phyloP scores from a whole-genome alignment of 2,797 vertebrate species.

The Rhinella marina region DNA sequence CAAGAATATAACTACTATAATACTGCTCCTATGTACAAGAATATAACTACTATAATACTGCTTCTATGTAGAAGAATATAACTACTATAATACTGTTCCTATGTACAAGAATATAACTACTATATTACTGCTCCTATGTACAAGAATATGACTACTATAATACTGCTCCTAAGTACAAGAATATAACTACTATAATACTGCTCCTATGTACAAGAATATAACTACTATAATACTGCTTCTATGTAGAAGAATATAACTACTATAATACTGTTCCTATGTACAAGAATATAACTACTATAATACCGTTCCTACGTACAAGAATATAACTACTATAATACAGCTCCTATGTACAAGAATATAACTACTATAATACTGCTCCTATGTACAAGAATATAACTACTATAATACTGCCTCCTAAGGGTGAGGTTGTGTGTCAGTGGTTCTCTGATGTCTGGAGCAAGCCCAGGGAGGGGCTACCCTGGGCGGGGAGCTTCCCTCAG shows the following conservation, averaged over 20 bases:
- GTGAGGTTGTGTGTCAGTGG: no score
- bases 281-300: slow-evolving; percentile 13
- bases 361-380: background rate
- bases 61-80: slow-evolving; percentile 1
- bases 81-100: background rate
- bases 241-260: slow-evolving; percentile 1
- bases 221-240: background rate
- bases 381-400: background rate
- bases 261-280: background rate
- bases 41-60: background rate
- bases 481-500: no score
- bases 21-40: background rate
- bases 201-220: background rate
- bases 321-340: background rate
- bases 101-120: background rate
- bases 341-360: background rate
- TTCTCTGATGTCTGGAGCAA: no score
- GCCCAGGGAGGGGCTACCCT: no score
- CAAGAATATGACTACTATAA: slow-evolving; percentile 1
- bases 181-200: background rate
- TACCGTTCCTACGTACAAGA: background rate
- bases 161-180: background rate
- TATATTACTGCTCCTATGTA: background rate
- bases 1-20: background rate
- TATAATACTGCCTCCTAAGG: background rate